phyloP scores from a whole-genome alignment of 2,888 invertebrate genomes.

The Ditylenchus weischeri region DNA sequence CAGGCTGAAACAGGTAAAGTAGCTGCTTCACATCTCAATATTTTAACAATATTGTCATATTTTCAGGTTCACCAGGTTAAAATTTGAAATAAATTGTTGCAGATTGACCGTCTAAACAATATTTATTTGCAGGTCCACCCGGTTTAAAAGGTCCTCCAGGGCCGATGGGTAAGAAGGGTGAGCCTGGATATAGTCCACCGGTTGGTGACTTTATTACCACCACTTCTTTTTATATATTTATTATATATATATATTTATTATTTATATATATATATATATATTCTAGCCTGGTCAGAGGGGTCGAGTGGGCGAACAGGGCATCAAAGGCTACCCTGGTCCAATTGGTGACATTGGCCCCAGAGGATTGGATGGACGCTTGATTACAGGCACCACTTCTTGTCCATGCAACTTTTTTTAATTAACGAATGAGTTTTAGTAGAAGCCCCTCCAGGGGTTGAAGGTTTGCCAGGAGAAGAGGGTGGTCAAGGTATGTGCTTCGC shows the following conservation, averaged over 20 bases:
- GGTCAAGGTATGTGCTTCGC: not conserved
- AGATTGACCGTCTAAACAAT: not conserved
- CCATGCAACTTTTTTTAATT: not conserved
- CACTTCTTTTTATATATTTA: too few species aligned
- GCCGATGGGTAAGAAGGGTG: not conserved
- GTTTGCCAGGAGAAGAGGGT: slow-evolving; percentile 1
- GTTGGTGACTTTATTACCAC: too few species aligned
- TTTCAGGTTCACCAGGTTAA: too few species aligned
- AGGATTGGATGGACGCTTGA: not conserved
- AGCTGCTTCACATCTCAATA: too few species aligned
- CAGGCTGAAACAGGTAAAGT: not conserved
- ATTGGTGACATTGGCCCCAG: not conserved
- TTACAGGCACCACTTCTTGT: too few species aligned
- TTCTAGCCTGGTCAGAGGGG: too few species aligned
- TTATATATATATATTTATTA: too few species aligned
- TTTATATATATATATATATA: too few species aligned
- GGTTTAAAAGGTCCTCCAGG: slow-evolving; percentile 1
- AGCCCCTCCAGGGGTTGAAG: not conserved
- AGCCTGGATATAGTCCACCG: slow-evolving; percentile 2
- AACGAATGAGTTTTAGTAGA: not conserved
- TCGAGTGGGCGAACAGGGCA: not conserved
- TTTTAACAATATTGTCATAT: too few species aligned
- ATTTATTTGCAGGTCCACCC: not conserved
- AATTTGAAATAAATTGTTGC: not conserved
- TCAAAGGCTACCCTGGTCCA: slow-evolving; percentile 5